phyloP scores from a whole-genome alignment of 2,888 invertebrate species.

The Nycteola revayana region DNA sequence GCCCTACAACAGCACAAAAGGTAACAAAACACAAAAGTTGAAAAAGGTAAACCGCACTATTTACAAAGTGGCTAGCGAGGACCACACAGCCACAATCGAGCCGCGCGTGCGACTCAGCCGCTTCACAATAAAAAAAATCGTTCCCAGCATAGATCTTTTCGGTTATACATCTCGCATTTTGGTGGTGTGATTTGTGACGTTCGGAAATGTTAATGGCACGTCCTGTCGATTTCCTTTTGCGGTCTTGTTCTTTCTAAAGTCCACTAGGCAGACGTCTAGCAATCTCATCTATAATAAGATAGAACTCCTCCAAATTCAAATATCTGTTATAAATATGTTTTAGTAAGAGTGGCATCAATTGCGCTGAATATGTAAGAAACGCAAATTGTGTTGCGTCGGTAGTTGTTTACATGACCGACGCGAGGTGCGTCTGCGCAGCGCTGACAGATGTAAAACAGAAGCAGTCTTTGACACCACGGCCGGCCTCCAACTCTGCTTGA shows the following conservation, averaged over 20 bases:
- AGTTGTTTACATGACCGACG: constrained; percentile 65
- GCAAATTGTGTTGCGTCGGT: constrained; percentile 54
- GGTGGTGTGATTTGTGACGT: constrained; percentile 81
- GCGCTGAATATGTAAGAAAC: constrained; percentile 56
- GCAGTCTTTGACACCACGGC: constrained; percentile 69
- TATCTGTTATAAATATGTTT: neutral
- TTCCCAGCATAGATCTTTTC: constrained; percentile 78
- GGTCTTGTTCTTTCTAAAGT: constrained; percentile 27
- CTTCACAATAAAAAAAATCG: constrained; percentile 69
- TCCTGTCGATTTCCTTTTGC: constrained; percentile 62
- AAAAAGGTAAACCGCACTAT: constrained; percentile 83
- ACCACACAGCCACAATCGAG: constrained; percentile 81
- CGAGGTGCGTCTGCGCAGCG: constrained; percentile 29
- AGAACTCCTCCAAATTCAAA: neutral
- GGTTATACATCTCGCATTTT: constrained; percentile 80
- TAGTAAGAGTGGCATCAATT: constrained; percentile 19
- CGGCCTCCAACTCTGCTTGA: constrained; percentile 48
- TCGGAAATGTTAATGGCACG: constrained; percentile 77
- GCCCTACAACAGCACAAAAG: constrained; percentile 82
- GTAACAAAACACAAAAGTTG: constrained; percentile 83
- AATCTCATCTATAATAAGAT: too few relatives aligned
- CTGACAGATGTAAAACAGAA: constrained; percentile 67
- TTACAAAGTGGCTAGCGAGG: constrained; percentile 82
- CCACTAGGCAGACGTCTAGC: constrained; percentile 11
- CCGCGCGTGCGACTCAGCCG: constrained; percentile 79